Evolutionary conservation across 2,113 vertebrate genomes (phyloP).

Genomic region (Megaceryle maxima): DNA sequence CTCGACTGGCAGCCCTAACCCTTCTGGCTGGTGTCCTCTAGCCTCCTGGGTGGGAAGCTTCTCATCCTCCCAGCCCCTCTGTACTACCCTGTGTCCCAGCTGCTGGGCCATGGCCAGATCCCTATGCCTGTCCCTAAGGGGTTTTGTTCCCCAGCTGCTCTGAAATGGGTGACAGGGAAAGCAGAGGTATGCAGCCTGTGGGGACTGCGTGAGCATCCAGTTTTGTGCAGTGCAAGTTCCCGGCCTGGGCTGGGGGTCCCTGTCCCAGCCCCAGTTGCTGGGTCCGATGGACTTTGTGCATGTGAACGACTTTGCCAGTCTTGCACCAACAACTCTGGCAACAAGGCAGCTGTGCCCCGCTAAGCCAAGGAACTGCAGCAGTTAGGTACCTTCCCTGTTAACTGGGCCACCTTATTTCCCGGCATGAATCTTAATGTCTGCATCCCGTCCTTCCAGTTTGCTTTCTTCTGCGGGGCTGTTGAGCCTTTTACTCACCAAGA

Average conservation of each 20-base stretch:
- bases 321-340: fast-evolving
- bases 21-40: fast-evolving
- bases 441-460: neutral
- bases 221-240: no score
- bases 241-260: fast-evolving
- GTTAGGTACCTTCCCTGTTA: neutral
- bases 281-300: fast-evolving
- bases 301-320: fast-evolving
- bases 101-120: fast-evolving
- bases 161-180: neutral
- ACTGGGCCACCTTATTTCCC: neutral
- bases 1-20: neutral
- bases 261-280: neutral
- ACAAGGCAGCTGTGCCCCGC: fast-evolving
- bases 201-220: neutral
- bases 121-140: neutral
- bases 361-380: neutral
- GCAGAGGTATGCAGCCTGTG: fast-evolving
- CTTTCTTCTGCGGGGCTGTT: neutral
- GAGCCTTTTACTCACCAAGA: neutral
- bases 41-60: neutral
- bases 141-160: neutral
- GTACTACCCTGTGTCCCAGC: neutral
- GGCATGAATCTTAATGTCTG: neutral
- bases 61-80: neutral